Evolutionary conservation across 2,888 invertebrate genomes (phyloP).

Genomic region (Steinernema hermaphroditum): DNA sequence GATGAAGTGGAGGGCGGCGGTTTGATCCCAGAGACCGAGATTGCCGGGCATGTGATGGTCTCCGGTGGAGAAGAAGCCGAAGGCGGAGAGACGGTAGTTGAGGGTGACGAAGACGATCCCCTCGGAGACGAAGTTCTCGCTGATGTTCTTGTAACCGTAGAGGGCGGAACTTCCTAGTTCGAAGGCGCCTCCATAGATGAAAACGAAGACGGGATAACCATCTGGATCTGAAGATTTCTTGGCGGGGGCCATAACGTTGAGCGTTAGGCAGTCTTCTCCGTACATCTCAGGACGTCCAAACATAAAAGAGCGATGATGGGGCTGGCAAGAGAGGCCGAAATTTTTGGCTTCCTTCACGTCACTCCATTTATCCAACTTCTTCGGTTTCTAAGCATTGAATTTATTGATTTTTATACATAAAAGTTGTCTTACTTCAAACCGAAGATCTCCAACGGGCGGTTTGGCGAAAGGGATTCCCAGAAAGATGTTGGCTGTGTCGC

Average conservation of each 20-base stretch:
- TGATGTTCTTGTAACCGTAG: slow-evolving; percentile 34
- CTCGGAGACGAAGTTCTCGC: slow-evolving; percentile 69
- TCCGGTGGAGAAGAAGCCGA: slow-evolving; percentile 43
- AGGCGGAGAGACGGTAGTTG: slow-evolving; percentile 85
- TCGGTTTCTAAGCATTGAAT: slow-evolving; percentile 49
- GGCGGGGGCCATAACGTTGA: slow-evolving; percentile 27
- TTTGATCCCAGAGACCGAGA: slow-evolving; percentile 45
- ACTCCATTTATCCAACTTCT: slow-evolving; percentile 49
- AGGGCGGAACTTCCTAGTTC: slow-evolving; percentile 72
- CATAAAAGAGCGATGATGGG: slow-evolving; percentile 39
- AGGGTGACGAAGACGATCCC: slow-evolving; percentile 86
- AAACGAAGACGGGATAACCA: slow-evolving; percentile 83
- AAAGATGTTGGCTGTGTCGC: slow-evolving; percentile 36
- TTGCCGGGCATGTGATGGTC: slow-evolving; percentile 42
- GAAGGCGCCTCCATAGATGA: slow-evolving; percentile 90
- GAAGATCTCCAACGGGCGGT: slow-evolving; percentile 51
- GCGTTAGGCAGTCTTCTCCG: slow-evolving; percentile 26
- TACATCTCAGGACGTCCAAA: neutral
- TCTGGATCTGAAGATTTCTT: slow-evolving; percentile 16
- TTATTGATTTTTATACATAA: neutral
- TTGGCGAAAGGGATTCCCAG: slow-evolving; percentile 53
- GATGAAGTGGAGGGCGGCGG: slow-evolving; percentile 37
- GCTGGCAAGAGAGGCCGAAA: slow-evolving; percentile 49
- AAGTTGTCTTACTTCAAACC: slow-evolving; percentile 54
- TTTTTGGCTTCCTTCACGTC: slow-evolving; percentile 52